phyloP scores from a whole-genome alignment of 2,113 vertebrate species.

The Ramphastos sulfuratus region DNA sequence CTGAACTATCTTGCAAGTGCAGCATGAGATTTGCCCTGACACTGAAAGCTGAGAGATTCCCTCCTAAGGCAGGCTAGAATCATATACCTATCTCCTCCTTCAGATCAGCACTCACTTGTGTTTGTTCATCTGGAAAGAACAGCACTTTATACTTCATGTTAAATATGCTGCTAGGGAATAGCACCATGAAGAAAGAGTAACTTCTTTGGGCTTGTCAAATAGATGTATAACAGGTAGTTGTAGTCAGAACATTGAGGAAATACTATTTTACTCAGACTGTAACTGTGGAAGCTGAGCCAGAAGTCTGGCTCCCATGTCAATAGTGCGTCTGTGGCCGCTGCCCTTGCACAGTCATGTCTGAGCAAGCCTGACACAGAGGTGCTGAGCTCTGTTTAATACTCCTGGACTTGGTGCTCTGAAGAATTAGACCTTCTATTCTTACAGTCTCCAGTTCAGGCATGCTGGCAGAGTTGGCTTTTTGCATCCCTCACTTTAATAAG shows the following conservation, averaged over 20 bases:
- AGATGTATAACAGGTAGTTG: not conserved
- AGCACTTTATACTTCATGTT: not conserved
- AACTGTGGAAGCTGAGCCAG: not conserved
- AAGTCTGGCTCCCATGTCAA: not conserved
- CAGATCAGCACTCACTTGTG: not conserved
- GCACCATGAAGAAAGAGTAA: not conserved
- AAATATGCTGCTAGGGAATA: not conserved
- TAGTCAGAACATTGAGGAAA: not conserved
- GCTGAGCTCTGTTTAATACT: conserved; percentile 16
- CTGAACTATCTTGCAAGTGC: not conserved
- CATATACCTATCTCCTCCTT: not conserved
- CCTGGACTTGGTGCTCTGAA: not conserved
- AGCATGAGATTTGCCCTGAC: not conserved
- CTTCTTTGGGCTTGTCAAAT: not conserved
- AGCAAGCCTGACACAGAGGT: not conserved
- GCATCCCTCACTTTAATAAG: not conserved
- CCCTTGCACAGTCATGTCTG: not conserved
- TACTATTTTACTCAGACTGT: not conserved
- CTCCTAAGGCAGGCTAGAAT: not conserved
- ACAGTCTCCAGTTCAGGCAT: not conserved
- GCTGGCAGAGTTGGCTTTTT: not conserved
- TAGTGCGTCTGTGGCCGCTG: not conserved
- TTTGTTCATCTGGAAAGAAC: not conserved
- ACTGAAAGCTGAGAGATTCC: not conserved
- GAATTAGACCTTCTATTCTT: not conserved